Evolutionary conservation across 2,113 vertebrate genomes (phyloP), one percentile per base, ranked within the genome.

Genomic region (Riparia riparia): DNA sequence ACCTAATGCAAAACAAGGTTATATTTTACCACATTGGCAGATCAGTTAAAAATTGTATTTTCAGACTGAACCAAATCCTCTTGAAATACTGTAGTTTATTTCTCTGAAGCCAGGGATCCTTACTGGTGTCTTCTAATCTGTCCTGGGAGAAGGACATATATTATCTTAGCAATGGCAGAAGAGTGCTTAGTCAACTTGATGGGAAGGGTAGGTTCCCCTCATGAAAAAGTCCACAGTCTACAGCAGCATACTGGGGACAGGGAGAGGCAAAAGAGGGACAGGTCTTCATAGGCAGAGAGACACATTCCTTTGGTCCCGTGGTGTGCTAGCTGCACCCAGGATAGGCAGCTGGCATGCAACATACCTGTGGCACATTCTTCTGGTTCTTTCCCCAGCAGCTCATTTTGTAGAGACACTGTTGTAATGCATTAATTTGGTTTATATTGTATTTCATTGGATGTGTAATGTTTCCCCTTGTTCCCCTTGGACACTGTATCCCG

Each of bases 201-300:
- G 16, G 49, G n/a, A 93, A 61, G 0, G 0, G 45, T 37, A 47
- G 57, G 42, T 61, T 84, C 14, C 39, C 20, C 26, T 68, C 47
- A 74, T 39, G 70, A 63, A 80, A 25, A 3, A 2, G 7, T 57
- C 37, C 10, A 3, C 14, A 50, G 16, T 22, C 41, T n/a, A 5
- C 0, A 3, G 34, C 20, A 34, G 37, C 1, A 1, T 25, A 15
- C 2, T 10, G 19, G 41, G 37, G 28, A 37, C 2, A 2, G 12
- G 44, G 14, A 74, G 42, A 64, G 16, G 31, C 41, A 76, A 49
- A 58, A 68, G 37, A 76, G 7, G 18, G 24, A 21, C 17, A 6
- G 5, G 7, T 78, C 2, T 1, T 16, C 51, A 26, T 47, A 28
- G 41, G 17, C 17, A n/a, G 32, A n/a, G 49, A 37, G 1, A 14